Conservation (phyloP, 1,140 invertebrate species). For the Geopemphigus sp. region DNA sequence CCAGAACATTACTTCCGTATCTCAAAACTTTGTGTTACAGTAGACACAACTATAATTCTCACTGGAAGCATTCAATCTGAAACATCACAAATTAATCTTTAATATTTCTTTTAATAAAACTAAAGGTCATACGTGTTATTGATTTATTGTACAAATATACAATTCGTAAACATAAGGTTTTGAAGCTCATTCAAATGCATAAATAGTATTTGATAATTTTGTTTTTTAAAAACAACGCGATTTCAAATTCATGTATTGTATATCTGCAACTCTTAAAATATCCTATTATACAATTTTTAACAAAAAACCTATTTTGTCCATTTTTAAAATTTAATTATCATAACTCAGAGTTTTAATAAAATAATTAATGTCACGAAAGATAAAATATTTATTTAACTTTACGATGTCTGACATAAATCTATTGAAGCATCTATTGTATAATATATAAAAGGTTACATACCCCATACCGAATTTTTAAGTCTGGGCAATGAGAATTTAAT, state of each 20-base stretch:
- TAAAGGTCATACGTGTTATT: not conserved
- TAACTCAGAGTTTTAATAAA: no score
- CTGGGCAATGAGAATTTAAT: no score
- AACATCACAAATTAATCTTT: not conserved
- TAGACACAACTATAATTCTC: conserved; percentile 81
- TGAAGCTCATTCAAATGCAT: no score
- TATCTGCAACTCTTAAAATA: not conserved
- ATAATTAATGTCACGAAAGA: not conserved
- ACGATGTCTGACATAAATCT: no score
- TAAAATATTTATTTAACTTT: not conserved
- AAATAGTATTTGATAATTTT: no score
- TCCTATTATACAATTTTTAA: not conserved
- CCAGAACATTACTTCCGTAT: conserved; percentile 68
- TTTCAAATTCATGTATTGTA: no score
- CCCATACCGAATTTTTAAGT: no score
- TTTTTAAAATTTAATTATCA: not conserved
- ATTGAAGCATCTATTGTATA: no score
- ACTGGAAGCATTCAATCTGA: conserved; percentile 76
- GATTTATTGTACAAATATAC: not conserved
- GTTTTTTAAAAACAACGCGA: no score
- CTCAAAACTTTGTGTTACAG: conserved; percentile 73
- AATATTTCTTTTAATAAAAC: no score
- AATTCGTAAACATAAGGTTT: no score
- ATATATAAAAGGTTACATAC: no score
- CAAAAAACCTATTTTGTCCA: not conserved